Conservation (phyloP, 1,140 invertebrate species). For the Drosophila lowei region DNA sequence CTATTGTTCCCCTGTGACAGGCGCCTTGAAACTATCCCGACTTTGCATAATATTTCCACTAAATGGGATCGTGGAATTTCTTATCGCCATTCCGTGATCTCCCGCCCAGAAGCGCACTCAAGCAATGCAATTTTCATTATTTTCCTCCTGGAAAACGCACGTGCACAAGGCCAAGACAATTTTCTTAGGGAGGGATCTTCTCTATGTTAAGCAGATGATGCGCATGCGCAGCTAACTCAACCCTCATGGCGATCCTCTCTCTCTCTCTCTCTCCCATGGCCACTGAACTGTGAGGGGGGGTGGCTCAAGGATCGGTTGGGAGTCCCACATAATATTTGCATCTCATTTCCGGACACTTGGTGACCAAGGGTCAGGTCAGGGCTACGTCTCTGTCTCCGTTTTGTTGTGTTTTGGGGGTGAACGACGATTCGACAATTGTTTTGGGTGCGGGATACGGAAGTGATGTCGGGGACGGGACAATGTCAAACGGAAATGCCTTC, state of each 20-base stretch:
- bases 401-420: slow-evolving; percentile 13
- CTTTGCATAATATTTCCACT: slow-evolving; percentile 62
- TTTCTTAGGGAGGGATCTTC: slow-evolving; percentile 45
- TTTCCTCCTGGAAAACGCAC: slow-evolving; percentile 64
- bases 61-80: slow-evolving; percentile 13
- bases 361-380: slow-evolving; percentile 52
- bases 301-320: slow-evolving; percentile 33
- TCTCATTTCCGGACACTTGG: slow-evolving; percentile 83
- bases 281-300: slow-evolving; percentile 54
- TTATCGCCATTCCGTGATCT: slow-evolving; percentile 28
- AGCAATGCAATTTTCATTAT: slow-evolving; percentile 66
- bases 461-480: slow-evolving; percentile 29
- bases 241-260: slow-evolving; percentile 46
- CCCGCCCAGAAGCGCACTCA: slow-evolving; percentile 57
- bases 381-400: slow-evolving; percentile 1
- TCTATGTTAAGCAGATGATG: slow-evolving; percentile 51
- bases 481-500: slow-evolving; percentile 68
- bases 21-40: slow-evolving; percentile 9
- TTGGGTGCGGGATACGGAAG: slow-evolving; percentile 57
- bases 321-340: slow-evolving; percentile 83
- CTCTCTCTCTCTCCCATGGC: slow-evolving; percentile 42
- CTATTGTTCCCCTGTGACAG: slow-evolving; percentile 3
- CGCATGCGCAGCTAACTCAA: slow-evolving; percentile 23
- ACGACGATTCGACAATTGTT: slow-evolving; percentile 25
- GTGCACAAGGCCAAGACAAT: slow-evolving; percentile 63